Conservation (phyloP, 2,888 invertebrate species). For the Cephonodes hylas region DNA sequence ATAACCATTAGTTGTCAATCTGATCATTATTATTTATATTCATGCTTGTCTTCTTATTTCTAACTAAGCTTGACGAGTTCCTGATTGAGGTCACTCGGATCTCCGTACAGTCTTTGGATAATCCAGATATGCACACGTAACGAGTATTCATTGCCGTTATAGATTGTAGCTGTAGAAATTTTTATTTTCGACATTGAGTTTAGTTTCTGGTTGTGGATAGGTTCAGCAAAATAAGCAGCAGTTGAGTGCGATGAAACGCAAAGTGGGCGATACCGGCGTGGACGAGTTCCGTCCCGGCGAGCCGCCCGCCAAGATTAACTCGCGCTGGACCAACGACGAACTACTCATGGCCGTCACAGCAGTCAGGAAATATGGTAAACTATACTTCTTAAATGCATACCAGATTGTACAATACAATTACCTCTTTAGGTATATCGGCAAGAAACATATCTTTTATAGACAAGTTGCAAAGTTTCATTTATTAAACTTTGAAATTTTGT, state of each 20-base stretch:
- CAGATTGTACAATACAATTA: not conserved
- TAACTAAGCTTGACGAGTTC: constrained; percentile 43
- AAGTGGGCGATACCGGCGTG: constrained; percentile 81
- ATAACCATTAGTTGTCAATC: constrained; percentile 35
- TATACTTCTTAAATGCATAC: constrained; percentile 65
- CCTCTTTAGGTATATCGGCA: too few relatives aligned
- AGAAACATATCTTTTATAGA: too few relatives aligned
- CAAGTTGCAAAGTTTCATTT: too few relatives aligned
- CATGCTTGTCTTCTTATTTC: constrained; percentile 39
- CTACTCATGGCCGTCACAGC: constrained; percentile 94
- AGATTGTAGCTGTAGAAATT: constrained; percentile 12
- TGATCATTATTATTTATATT: constrained; percentile 34
- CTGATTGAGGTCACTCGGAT: constrained; percentile 38
- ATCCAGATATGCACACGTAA: constrained; percentile 71
- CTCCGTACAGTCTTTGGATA: constrained; percentile 64
- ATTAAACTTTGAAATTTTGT: not conserved
- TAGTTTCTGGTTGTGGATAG: constrained; percentile 67
- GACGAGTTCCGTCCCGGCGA: constrained; percentile 84
- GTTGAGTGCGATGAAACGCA: constrained; percentile 91
- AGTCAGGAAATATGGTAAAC: constrained; percentile 89
- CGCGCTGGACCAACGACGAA: constrained; percentile 97
- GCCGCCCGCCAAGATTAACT: constrained; percentile 86
- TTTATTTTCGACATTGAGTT: constrained; percentile 14
- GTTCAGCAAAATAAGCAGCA: constrained; percentile 97
- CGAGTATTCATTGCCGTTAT: constrained; percentile 12